These are phyloP conservation scores for Acrobeloides nanus DNA, from an alignment of 2,888 invertebrate species.

Conservation along the genomic window DNA sequence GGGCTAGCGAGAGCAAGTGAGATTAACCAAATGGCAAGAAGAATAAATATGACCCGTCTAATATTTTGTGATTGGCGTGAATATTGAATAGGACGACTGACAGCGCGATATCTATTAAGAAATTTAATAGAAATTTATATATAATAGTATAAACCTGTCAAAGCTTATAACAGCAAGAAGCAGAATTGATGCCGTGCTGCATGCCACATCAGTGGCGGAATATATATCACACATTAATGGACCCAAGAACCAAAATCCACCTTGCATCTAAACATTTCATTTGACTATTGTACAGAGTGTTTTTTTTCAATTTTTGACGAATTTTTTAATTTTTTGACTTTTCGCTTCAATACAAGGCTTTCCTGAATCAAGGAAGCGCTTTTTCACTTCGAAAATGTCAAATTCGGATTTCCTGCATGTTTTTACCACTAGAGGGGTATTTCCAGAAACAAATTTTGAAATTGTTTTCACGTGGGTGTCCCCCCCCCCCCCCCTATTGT, in stretches of 20 bases:
- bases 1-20: conserved; percentile 87
- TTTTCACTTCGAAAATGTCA: too few species aligned
- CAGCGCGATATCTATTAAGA: conserved; percentile 81
- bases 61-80: conserved; percentile 93
- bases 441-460: too few species aligned
- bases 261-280: conserved; percentile 51
- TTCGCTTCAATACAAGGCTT: not conserved
- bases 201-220: conserved; percentile 58
- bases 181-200: conserved; percentile 59
- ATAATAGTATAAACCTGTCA: conserved; percentile 54
- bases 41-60: conserved; percentile 79
- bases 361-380: not conserved
- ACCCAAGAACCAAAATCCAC: conserved; percentile 56
- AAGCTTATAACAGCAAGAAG: conserved; percentile 59
- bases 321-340: not conserved
- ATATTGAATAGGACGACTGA: conserved; percentile 96
- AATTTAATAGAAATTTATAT: conserved; percentile 9
- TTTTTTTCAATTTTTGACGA: not conserved
- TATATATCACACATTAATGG: conserved; percentile 58
- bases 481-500: too few species aligned
- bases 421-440: too few species aligned
- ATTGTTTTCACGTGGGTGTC: too few species aligned
- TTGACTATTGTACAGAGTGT: not conserved
- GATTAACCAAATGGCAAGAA: conserved; percentile 89
- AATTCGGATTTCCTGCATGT: too few species aligned